Evolutionary conservation across 2,113 vertebrate species (phyloP).

Genomic region (Alaudala cheleensis): DNA sequence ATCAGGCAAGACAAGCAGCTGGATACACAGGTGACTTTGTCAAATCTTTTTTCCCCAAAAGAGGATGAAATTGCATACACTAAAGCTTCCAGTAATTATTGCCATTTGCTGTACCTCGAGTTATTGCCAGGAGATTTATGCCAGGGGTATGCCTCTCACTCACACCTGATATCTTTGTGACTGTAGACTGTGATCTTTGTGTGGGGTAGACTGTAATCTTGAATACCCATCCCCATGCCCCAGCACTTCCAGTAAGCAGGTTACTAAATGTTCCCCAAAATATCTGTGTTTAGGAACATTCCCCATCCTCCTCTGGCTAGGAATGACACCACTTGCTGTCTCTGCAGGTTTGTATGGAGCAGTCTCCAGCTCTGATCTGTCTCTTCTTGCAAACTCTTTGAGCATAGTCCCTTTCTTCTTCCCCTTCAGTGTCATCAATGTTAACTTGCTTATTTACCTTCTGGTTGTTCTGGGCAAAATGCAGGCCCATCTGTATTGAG

Average conservation of each 20-base stretch:
- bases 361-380: background rate
- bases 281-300: background rate
- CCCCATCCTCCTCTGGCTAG: background rate
- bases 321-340: background rate
- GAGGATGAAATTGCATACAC: background rate
- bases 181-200: background rate
- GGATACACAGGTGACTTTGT: background rate
- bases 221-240: background rate
- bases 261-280: background rate
- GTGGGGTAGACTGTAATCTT: background rate
- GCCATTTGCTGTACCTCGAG: background rate
- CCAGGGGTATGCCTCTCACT: background rate
- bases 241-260: background rate
- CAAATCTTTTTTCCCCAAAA: background rate
- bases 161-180: background rate
- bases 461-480: background rate
- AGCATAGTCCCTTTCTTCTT: background rate
- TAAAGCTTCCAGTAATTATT: background rate
- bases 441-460: background rate
- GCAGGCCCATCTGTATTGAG: background rate
- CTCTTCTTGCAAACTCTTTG: background rate
- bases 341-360: background rate
- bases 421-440: background rate
- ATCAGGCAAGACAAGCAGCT: background rate
- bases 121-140: background rate